Evolutionary conservation across 2,888 invertebrate genomes (phyloP), one percentile per base, ranked within the genome.

Genomic region (Metopia argyrocephala): DNA sequence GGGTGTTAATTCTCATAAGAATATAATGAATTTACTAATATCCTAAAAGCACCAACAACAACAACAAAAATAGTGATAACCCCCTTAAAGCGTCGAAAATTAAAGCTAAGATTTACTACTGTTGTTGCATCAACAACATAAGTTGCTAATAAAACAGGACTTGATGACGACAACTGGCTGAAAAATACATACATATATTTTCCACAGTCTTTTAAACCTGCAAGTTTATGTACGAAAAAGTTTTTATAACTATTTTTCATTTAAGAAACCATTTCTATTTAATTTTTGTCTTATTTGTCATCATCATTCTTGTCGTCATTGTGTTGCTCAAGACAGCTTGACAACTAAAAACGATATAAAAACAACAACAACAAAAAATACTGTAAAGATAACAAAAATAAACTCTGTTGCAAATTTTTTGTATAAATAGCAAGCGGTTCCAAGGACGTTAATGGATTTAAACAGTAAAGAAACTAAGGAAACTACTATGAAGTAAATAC

Each of bases 271-370:
- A 70, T 76, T 76, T 70, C 69, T 57, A 70, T 70, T 59, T 70
- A 76, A 70, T 70, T 64, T 70, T 57, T 70, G 70, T 70, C 70
- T 65, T 76, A 70, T 76, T 76, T 76, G 76, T 76, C 76, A 76
- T 69, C 68, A 62, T 27, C 48, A 46, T 64, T 54, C n/a, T 48
- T 48, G 46, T 38, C 46, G 46, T 75, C 75, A 62, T 69, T 69
- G 62, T 48, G 68, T 54, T 76, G 69, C 56, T 69, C 15, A 31
- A 66, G 71, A 71, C 71, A 65, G 70, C 27, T 68, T 61, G 70
- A 71, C 65, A 76, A 59, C 57, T 18, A 50, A 45, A 57, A 52
- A 57, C 21, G 18, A 56, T 27, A 28, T n/a, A 1, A 31, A 21
- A 45, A 31, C 7, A 38, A 50, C 52, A 50, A 57, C 21, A 21